Evolutionary conservation across 2,888 invertebrate species (phyloP), one percentile per base, ranked within the genome.

Genomic region (Cylindroiulus punctatus): DNA sequence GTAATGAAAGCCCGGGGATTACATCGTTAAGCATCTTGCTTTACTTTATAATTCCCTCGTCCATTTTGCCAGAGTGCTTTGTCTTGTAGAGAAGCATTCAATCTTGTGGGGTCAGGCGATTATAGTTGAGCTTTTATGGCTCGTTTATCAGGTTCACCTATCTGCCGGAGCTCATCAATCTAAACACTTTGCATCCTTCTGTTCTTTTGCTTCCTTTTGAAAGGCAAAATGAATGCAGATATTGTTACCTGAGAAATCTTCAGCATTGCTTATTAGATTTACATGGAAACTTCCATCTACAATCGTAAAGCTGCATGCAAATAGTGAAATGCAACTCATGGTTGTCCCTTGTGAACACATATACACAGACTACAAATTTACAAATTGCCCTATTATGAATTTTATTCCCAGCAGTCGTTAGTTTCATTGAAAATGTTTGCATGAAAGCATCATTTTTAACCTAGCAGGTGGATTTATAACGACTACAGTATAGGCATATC

Each of bases 31-130:
- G 19, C 26, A 65, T 65, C 26, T 10, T 22, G 65, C 65, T 65
- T 65, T 65, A 65, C 22, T 22, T 65, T 65, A 65, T 65, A 65
- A 65, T 65, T 65, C 65, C 65, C 65, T 26, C 65, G 65, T 26
- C 65, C 65, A 65, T 65, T 65, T 65, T 65, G 65, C 65, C 5
- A 65, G 65, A 65, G 65, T 65, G 65, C 65, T 65, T 65, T 65
- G 65, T 65, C 65, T 65, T 65, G 65, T 65, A 26, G 26, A 0
- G 22, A 4, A 26, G 65, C 10, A 65, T 26, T 65, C 65, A 65
- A 65, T 65, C 65, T 26, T 65, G 65, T 12, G 22, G 65, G 65
- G 65, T 65, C 65, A 22, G 65, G 26, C 65, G 65, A 65, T 65
- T 26, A 65, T 26, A 65, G 65, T 65, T 22, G 26, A 26, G 22